Conservation (phyloP, 2,888 invertebrate species). For the Metallyticus violacea region DNA sequence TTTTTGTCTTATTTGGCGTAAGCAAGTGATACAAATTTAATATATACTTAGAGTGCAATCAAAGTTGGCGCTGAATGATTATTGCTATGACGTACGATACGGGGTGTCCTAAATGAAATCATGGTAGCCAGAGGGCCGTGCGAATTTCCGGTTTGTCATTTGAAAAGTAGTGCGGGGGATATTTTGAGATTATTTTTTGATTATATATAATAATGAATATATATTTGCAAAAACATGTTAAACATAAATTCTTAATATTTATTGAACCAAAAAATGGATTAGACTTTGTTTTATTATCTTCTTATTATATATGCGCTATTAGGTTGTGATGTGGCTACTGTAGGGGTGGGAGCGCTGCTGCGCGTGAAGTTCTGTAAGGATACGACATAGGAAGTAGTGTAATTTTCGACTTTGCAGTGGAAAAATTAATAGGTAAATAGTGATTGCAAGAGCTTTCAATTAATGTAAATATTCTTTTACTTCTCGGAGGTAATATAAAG, state of each 20-base stretch:
- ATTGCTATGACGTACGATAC: conserved; percentile 15
- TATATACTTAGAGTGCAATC: not conserved
- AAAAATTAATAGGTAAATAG: conserved; percentile 24
- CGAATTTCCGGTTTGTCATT: conserved; percentile 25
- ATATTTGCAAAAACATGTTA: not conserved
- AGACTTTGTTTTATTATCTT: not conserved
- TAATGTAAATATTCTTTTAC: not conserved
- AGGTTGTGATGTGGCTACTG: conserved; percentile 29
- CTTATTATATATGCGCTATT: not conserved
- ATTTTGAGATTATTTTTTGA: not conserved
- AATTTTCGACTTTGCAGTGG: conserved; percentile 20
- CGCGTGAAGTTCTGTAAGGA: conserved; percentile 26
- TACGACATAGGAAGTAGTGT: conserved; percentile 2
- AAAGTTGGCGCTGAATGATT: not conserved
- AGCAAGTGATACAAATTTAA: too few species aligned
- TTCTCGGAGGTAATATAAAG: not conserved
- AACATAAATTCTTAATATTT: not conserved
- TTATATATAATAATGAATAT: not conserved
- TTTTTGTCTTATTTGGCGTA: too few species aligned
- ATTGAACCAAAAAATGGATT: not conserved
- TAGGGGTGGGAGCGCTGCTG: conserved; percentile 29
- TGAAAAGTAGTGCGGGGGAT: conserved; percentile 17
- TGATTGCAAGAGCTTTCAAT: not conserved
- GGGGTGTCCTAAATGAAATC: conserved; percentile 21
- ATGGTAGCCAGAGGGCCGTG: conserved; percentile 1